Evolutionary conservation across 2,888 invertebrate species (phyloP).

Genomic region (Protophormia terraenovae): DNA sequence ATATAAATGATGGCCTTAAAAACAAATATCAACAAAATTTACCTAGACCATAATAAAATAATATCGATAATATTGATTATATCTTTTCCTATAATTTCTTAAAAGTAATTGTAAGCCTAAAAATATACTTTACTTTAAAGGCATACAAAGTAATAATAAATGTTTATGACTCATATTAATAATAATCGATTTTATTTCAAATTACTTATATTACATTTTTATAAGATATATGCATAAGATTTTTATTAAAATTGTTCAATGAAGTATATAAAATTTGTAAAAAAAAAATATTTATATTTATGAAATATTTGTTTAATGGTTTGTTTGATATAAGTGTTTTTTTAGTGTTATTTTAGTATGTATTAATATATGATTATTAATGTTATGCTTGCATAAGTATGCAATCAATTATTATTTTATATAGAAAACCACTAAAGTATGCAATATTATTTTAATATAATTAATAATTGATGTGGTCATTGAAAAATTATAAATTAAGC

Average conservation of each 20-base stretch:
- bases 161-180: neutral
- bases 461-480: constrained; percentile 4
- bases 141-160: neutral
- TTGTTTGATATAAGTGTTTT: neutral
- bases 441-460: constrained; percentile 14
- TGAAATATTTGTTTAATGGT: neutral
- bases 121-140: no score
- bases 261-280: neutral
- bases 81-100: neutral
- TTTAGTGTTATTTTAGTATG: neutral
- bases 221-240: neutral
- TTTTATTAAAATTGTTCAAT: neutral
- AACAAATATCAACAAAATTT: neutral
- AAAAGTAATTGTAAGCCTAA: no score
- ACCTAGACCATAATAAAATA: no score
- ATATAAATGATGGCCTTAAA: neutral
- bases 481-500: neutral
- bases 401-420: constrained; percentile 26
- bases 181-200: neutral
- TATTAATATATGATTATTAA: neutral
- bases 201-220: no score
- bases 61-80: constrained; percentile 23
- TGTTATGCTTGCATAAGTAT: neutral
- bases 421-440: constrained; percentile 31
- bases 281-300: no score